Base-by-base conservation (phyloP, 2,888 invertebrate genomes). In the Stictocephala bisonia region DNA sequence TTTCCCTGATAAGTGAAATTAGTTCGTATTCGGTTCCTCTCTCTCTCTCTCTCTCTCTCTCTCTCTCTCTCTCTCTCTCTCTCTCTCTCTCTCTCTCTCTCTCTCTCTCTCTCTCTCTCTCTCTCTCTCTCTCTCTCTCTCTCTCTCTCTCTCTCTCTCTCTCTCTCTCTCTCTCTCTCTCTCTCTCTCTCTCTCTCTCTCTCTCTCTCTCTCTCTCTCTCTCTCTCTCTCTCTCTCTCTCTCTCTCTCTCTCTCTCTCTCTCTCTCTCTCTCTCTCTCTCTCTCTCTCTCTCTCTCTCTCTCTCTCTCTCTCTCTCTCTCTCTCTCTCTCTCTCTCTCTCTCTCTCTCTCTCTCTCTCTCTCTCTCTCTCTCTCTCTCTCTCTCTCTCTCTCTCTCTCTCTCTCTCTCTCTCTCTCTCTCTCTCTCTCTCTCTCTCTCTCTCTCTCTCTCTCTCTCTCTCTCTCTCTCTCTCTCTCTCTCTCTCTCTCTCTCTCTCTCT, bases 161-260 rank as follows among this genome's bases (percentile, higher is more conserved):
- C n/a, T n/a, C n/a, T n/a, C n/a, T n/a, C n/a, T n/a, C n/a, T n/a
- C n/a, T n/a, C n/a, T n/a, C n/a, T n/a, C n/a, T n/a, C 15, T 13
- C 20, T 15, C 20, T 56, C 58, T 56, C 58, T 56, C 58, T 56
- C 58, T 56, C 58, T 56, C 58, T 56, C 58, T 56, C 58, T 56
- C 58, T 56, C 58, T 56, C 58, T 56, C 58, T 56, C 58, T 56
- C 58, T 56, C 58, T 56, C 58, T 56, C 58, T 56, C 58, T 56
- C 58, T 56, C 58, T 56, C 58, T 56, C 58, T 56, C 58, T 56
- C 58, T 56, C 58, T 56, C 58, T 56, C 58, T 56, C 58, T 56
- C 58, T 56, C 58, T 56, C 58, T 56, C 58, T 56, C 58, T 56
- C 58, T 56, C 58, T 56, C 58, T 56, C 58, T 56, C 58, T 56